Evolutionary conservation across 2,888 invertebrate species (phyloP).

Genomic region (Leucoptera coffeella): DNA sequence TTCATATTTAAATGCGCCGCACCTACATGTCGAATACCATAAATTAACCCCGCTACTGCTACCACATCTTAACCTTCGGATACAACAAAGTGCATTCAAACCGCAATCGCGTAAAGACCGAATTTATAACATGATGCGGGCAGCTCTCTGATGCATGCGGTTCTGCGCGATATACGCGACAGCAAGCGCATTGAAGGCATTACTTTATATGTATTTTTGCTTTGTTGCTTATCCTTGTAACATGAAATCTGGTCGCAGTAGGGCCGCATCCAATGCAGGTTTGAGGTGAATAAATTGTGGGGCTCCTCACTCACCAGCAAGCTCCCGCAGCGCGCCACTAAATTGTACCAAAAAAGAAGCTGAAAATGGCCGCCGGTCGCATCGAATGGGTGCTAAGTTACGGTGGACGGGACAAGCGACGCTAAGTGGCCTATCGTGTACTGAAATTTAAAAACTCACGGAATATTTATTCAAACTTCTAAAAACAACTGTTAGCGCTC

Average conservation of each 20-base stretch:
- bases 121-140: no score
- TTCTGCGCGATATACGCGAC: slow-evolving; percentile 30
- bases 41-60: no score
- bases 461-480: no score
- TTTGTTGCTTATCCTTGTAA: slow-evolving; percentile 33
- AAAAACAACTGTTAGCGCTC: no score
- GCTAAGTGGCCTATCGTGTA: slow-evolving; percentile 50
- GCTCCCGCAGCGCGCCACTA: slow-evolving; percentile 31
- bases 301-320: slow-evolving; percentile 29
- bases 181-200: slow-evolving; percentile 25
- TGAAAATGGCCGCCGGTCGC: slow-evolving; percentile 35
- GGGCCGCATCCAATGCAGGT: slow-evolving; percentile 34
- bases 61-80: no score
- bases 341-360: slow-evolving; percentile 42
- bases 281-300: slow-evolving; percentile 24
- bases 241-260: slow-evolving; percentile 39
- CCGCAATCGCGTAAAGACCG: no score
- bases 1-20: no score
- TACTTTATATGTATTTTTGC: slow-evolving; percentile 34
- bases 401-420: slow-evolving; percentile 31
- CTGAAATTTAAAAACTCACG: slow-evolving; percentile 30
- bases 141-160: no score
- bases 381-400: slow-evolving; percentile 39
- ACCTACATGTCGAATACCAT: no score
- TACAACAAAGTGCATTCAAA: no score